phyloP scores from a whole-genome alignment of 2,113 vertebrate species.

The Plotosus lineatus region DNA sequence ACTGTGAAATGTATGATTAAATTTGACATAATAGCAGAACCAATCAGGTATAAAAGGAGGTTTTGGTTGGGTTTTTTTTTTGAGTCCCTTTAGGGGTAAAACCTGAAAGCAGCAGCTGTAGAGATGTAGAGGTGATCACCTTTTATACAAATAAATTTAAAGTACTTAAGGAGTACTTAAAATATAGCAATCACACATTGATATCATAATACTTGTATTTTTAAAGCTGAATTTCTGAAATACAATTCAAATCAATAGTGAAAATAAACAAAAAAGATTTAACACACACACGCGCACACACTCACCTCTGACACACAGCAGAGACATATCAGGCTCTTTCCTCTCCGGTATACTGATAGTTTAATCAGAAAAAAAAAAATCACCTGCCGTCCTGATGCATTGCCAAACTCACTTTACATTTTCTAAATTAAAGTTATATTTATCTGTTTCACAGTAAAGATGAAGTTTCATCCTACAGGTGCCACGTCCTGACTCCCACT shows the following conservation, averaged over 20 bases:
- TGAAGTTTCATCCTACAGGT: conserved; percentile 28
- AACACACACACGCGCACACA: conserved; percentile 26
- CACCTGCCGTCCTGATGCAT: conserved; percentile 51
- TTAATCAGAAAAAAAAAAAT: conserved; percentile 17
- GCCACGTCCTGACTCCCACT: conserved; percentile 15
- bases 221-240: neutral
- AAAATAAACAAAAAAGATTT: neutral
- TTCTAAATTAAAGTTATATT: conserved; percentile 2
- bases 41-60: no score
- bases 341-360: conserved; percentile 30
- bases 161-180: neutral
- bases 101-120: no score
- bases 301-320: conserved; percentile 77
- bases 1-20: no score
- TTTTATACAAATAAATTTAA: no score
- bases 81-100: no score
- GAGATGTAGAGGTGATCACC: neutral
- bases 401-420: conserved; percentile 14
- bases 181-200: neutral
- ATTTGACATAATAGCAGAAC: no score
- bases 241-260: neutral
- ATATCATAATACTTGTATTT: neutral
- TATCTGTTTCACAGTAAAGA: neutral
- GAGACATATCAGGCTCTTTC: conserved; percentile 68
- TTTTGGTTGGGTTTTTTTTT: no score